Evolutionary conservation across 2,888 invertebrate genomes (phyloP).

Genomic region (Aleiodes alternator): DNA sequence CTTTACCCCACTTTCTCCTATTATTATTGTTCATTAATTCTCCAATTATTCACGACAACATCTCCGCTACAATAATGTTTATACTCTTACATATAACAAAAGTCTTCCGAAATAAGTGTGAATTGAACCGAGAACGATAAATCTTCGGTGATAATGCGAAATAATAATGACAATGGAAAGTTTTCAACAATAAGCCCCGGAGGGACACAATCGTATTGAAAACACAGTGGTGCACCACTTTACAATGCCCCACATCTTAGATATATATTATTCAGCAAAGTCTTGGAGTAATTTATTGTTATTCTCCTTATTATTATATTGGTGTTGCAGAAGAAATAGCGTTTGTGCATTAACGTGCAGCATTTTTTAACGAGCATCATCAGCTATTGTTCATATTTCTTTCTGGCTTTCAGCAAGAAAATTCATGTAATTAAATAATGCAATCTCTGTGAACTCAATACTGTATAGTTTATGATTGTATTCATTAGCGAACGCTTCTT

Average conservation of each 20-base stretch:
- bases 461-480: too few relatives aligned
- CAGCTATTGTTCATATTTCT: not conserved
- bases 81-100: conserved; percentile 13
- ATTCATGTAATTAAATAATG: conserved; percentile 13
- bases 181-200: conserved; percentile 72
- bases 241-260: conserved; percentile 61
- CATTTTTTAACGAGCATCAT: conserved; percentile 32
- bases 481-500: too few relatives aligned
- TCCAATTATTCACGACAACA: too few relatives aligned
- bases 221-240: conserved; percentile 62
- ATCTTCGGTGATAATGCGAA: conserved; percentile 69
- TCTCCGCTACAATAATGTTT: conserved; percentile 3
- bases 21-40: too few relatives aligned
- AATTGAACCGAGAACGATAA: conserved; percentile 65
- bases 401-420: conserved; percentile 5
- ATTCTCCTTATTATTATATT: conserved; percentile 25
- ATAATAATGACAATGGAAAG: conserved; percentile 75
- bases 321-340: not conserved
- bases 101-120: conserved; percentile 24
- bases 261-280: conserved; percentile 2
- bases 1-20: too few relatives aligned
- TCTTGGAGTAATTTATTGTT: conserved; percentile 52
- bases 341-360: conserved; percentile 7
- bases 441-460: conserved; percentile 7
- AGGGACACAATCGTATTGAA: conserved; percentile 74